Evolutionary conservation across 2,797 vertebrate species (phyloP), one percentile per base, ranked within the genome.

Genomic region (Lutjanus campechanus): DNA sequence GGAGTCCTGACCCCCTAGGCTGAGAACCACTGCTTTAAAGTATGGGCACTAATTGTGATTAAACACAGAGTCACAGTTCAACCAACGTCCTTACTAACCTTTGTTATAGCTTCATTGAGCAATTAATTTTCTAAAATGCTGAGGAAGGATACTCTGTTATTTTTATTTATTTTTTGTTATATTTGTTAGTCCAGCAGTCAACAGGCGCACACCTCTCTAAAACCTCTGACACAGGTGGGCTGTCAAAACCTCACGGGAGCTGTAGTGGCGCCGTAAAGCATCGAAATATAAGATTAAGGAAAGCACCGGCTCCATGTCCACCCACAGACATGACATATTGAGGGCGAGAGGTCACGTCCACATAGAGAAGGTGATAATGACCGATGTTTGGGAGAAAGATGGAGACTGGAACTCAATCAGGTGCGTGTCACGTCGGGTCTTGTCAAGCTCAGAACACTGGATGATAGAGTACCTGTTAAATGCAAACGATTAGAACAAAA

Each of bases 321-420:
- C 41, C 68, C 56, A 68, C 51, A 61, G 83, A 83, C 82, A 66
- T 72, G 78, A 88, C 84, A 81, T 56, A 79, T 69, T 43, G 70
- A 71, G 63, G 70, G 66, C 63, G 41, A 79, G 71, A 53, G 85
- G 82, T 87, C 82, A 76, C 9, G 61, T 87, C 83, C 75, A 87
- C 82, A 72, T 36, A 7, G 73, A 71, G 62, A 56, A 80, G 65
- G 90, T 88, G 90, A 89, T 89, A 90, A 94, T 88, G 81, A 82
- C 79, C 79, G 74, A 56, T 56, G 69, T 78, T 81, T 81, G 85
- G 78, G 71, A 74, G 73, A 72, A 75, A 85, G 80, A 88, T 72
- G 20, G 69, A 78, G 76, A 82, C 74, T 65, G 76, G 49, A 68
- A 82, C 74, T 49, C 84, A 84, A 90, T 89, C 78, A 77, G 64